phyloP scores from a whole-genome alignment of 1,140 invertebrate species.

The Bombus consobrinus region DNA sequence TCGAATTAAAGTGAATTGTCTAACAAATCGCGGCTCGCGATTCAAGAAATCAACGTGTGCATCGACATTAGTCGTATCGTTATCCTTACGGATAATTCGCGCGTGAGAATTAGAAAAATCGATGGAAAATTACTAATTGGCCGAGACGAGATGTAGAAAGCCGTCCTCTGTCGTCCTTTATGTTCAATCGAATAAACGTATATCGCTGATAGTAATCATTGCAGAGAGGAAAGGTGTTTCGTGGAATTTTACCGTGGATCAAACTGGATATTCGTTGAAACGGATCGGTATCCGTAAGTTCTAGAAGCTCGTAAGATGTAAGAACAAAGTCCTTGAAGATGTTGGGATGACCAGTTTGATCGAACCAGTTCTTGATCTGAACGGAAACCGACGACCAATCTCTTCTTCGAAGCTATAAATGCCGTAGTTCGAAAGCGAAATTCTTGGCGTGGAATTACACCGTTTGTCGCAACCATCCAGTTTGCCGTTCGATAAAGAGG shows the following conservation, averaged over 20 bases:
- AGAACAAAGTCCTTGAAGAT: slow-evolving; percentile 5
- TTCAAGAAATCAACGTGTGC: slow-evolving; percentile 49
- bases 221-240: neutral
- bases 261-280: neutral
- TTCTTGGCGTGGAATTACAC: neutral
- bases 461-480: neutral
- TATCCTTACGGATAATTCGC: slow-evolving; percentile 6
- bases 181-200: neutral
- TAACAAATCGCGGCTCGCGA: slow-evolving; percentile 1
- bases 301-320: neutral
- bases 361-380: slow-evolving; percentile 47
- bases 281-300: neutral
- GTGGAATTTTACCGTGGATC: neutral
- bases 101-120: neutral
- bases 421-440: neutral
- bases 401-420: slow-evolving; percentile 29
- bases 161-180: neutral
- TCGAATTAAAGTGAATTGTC: slow-evolving; percentile 62
- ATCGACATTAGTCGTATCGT: slow-evolving; percentile 8
- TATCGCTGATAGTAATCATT: neutral
- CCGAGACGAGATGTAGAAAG: neutral
- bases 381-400: neutral
- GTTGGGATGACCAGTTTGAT: slow-evolving; percentile 11
- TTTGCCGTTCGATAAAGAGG: neutral
- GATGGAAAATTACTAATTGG: neutral